A percentile compares a stretch with the other conserved stretches of the same genome.
Conservation (phyloP, 2,113 vertebrate species). For the Chloropsis cyanopogon region DNA sequence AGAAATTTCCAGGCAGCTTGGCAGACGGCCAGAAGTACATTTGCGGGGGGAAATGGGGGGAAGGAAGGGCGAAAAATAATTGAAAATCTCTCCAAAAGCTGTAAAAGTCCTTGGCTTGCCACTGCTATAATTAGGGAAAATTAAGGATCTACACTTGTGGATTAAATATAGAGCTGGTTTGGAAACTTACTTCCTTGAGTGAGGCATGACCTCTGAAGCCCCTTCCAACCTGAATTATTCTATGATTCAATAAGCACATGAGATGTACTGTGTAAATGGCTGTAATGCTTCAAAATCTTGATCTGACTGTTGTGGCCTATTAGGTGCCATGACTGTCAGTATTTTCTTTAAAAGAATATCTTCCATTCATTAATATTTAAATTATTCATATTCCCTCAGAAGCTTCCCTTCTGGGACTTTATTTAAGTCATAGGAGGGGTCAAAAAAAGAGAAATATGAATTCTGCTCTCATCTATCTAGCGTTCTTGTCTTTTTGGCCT, state of each 20-base stretch:
- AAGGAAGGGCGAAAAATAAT: not conserved
- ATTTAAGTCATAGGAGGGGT: not conserved
- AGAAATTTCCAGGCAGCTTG: not conserved
- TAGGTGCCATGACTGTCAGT: not conserved
- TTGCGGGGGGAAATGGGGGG: accelerated
- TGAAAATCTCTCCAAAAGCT: not conserved
- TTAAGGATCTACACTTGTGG: not conserved
- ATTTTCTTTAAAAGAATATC: conserved; percentile 3
- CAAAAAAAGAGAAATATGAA: not conserved
- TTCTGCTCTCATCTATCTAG: not conserved
- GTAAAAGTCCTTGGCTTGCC: not conserved
- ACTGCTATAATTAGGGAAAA: not conserved
- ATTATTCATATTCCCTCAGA: conserved; percentile 24
- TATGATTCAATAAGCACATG: not conserved
- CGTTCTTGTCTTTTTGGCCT: not conserved
- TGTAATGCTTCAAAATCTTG: not conserved
- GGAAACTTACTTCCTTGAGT: not conserved
- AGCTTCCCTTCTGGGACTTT: not conserved
- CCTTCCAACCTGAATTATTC: not conserved
- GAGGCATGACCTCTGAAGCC: not conserved
- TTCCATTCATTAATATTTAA: conserved; percentile 23
- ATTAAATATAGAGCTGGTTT: not conserved
- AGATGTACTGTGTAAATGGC: not conserved
- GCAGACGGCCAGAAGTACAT: not conserved
- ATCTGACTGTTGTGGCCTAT: not conserved